Base-by-base conservation (phyloP, 2,113 vertebrate genomes). In the Anolis sagrei region DNA sequence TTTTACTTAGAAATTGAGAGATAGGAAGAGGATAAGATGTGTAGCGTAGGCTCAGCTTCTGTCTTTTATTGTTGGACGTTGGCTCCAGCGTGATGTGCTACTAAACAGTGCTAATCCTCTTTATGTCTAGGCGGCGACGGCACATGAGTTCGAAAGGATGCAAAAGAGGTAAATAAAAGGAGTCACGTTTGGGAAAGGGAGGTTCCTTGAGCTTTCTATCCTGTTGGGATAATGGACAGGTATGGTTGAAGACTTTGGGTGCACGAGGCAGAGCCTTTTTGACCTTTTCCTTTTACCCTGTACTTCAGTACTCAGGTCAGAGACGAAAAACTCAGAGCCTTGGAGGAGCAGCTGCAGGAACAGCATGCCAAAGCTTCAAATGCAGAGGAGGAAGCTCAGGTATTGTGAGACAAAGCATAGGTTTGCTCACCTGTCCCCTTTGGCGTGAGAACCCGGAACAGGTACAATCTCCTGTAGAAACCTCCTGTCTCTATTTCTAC, bases 61-160 rank as follows among this genome's bases (percentile, higher is more conserved):
- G 89, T 93, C 39, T 91, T 92, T 88, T 88, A 92, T 92, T 92
- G 70, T 80, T 64, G 84, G 85, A 76, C 8, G 86, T 90, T 92
- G 79, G 93, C 76, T 94, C 84, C 90, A 89, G 93, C 95, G 89
- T 87, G 74, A 84, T 81, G 61, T 76, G 70, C 68, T 94, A 76
- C 32, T 68, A 92, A 95, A 91, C 85, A 82, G 48, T 83, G 86
- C 90, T 96, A 82, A 91, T 94, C 90, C 89, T 92, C 95, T 95
- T 92, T 90, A 88, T 89, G 82, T 91, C 89, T 87, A 97, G 97
- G 96, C 94, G 91, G 92, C 92, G 91, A 92, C 96, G 88, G 93
- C 94, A 79, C 96, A 95, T 88, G 95, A 96, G 86, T 88, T 97
- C 90, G 97, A 97, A 86, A 95, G 96, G 92, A 95, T 97, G 93